phyloP scores from a whole-genome alignment of 2,113 vertebrate species.

The Salvelinus namaycush region DNA sequence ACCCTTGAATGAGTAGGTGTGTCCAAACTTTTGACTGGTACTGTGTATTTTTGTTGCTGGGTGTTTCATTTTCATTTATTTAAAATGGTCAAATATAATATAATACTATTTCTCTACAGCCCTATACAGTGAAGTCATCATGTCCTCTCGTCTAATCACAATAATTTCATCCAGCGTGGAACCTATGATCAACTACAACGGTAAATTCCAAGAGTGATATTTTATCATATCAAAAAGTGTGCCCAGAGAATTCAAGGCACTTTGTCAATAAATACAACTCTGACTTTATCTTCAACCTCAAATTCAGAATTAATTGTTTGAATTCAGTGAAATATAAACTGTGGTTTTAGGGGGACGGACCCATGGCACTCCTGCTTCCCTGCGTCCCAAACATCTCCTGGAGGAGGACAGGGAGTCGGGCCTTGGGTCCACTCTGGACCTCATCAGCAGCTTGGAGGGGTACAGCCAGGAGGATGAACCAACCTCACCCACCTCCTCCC shows the following conservation, averaged over 20 bases:
- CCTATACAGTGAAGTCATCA: slow-evolving; percentile 38
- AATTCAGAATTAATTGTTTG: too few species aligned
- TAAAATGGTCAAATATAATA: background rate
- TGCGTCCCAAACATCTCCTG: slow-evolving; percentile 62
- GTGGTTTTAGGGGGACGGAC: slow-evolving; percentile 56
- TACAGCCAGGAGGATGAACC: slow-evolving; percentile 42
- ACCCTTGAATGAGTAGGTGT: too few species aligned
- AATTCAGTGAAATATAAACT: background rate
- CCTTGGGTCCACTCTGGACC: slow-evolving; percentile 67
- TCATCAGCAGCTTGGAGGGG: slow-evolving; percentile 67
- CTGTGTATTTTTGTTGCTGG: too few species aligned
- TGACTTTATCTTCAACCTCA: too few species aligned
- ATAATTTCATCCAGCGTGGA: slow-evolving; percentile 44
- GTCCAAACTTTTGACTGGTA: too few species aligned
- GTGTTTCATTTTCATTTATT: too few species aligned
- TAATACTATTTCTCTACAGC: background rate
- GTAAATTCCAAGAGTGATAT: slow-evolving; percentile 37
- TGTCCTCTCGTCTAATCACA: slow-evolving; percentile 62
- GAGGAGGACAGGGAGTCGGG: slow-evolving; percentile 74
- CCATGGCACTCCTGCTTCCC: slow-evolving; percentile 56
- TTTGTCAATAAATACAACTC: too few species aligned
- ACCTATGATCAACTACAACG: slow-evolving; percentile 31
- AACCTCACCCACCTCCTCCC: slow-evolving; percentile 22
- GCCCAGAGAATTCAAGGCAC: background rate
- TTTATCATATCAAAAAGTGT: background rate